Conservation (phyloP, 1,140 invertebrate species). For the Saxidomus purpurata region DNA sequence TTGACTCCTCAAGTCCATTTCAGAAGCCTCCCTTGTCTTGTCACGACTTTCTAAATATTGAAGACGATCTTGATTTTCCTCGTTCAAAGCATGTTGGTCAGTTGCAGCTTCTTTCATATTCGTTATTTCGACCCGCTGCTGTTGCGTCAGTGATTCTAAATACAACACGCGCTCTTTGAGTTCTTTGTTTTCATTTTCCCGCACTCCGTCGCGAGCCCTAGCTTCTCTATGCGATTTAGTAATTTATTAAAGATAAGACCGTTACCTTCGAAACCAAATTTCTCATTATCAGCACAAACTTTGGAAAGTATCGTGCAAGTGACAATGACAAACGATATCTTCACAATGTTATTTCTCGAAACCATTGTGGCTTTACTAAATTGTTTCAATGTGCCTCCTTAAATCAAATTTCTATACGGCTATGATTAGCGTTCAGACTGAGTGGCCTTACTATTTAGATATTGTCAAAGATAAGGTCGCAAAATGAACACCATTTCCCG, state of each 20-base stretch:
- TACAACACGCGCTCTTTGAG: not conserved
- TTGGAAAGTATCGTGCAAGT: not conserved
- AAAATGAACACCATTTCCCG: too few relatives aligned
- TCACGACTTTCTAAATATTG: not conserved
- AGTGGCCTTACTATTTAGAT: too few relatives aligned
- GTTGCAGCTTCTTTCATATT: not conserved
- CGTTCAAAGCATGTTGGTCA: not conserved
- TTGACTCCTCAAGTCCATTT: not conserved
- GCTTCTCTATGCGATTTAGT: not conserved
- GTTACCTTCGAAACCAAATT: not conserved
- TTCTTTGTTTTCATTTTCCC: not conserved
- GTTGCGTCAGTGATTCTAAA: not conserved
- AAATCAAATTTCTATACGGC: too few relatives aligned
- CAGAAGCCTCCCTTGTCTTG: not conserved
- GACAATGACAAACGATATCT: not conserved
- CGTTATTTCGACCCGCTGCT: not conserved
- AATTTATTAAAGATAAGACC: not conserved
- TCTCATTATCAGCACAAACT: not conserved
- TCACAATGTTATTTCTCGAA: not conserved
- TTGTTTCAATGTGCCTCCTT: too few relatives aligned
- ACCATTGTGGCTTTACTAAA: too few relatives aligned
- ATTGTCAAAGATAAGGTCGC: too few relatives aligned
- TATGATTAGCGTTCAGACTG: too few relatives aligned
- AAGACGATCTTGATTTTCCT: not conserved
- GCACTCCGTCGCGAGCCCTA: not conserved